Percentiles rank a stretch among this genome's conserved stretches.
These are phyloP conservation scores for Numida meleagris DNA, from an alignment of 2,113 vertebrate genomes.

Conservation along the genomic window DNA sequence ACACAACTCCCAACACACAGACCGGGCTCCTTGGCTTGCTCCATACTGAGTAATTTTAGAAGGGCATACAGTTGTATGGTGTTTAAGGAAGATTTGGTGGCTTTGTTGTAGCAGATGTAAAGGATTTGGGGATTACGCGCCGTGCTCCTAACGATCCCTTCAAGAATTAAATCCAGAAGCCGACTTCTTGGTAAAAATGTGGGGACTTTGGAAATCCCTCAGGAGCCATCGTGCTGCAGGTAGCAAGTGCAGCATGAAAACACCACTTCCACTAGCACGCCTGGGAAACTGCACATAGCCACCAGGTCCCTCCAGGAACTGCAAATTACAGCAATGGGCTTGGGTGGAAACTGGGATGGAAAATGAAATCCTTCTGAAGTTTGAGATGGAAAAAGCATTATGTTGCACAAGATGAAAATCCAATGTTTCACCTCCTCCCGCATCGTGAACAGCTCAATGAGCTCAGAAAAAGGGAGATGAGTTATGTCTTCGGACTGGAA, in stretches of 20 bases:
- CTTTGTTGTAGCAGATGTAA: not conserved
- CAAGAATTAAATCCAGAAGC: not conserved
- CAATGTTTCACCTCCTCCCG: not conserved
- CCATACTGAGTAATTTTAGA: not conserved
- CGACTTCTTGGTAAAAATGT: accelerated
- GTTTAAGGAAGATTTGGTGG: not conserved
- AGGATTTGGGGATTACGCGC: not conserved
- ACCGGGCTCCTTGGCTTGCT: not conserved
- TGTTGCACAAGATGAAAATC: not conserved
- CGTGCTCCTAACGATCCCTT: not conserved
- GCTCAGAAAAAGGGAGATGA: not conserved
- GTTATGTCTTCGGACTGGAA: not conserved
- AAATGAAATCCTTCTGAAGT: not conserved
- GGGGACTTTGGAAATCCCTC: not conserved
- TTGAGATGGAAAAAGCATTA: not conserved
- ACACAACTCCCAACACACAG: accelerated
- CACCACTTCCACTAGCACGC: not conserved
- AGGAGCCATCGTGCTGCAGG: not conserved
- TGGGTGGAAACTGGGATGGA: not conserved
- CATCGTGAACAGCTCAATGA: not conserved
- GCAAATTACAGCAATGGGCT: not conserved
- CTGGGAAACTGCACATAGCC: not conserved
- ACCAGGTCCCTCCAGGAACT: not conserved
- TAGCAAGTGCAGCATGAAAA: constrained; percentile 3
- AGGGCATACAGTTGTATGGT: accelerated